phyloP scores from a whole-genome alignment of 2,113 vertebrate genomes.

The Emydura subglobosa region DNA sequence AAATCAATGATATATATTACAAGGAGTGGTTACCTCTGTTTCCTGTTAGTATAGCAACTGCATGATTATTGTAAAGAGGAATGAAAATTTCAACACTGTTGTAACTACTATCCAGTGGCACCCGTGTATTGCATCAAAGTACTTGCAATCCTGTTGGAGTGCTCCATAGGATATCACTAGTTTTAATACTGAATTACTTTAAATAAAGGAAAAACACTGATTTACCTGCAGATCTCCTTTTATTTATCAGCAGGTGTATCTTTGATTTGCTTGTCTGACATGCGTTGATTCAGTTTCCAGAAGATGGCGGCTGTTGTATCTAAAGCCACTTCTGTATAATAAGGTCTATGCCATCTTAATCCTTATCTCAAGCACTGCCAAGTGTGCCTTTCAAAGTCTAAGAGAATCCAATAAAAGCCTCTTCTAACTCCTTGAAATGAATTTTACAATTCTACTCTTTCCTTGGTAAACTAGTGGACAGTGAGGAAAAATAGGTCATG shows the following conservation, averaged over 20 bases:
- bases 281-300: neutral
- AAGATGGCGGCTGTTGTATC: neutral
- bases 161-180: neutral
- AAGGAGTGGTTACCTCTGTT: neutral
- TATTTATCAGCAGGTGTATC: neutral
- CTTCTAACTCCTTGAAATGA: conserved; percentile 1
- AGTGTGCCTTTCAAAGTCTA: neutral
- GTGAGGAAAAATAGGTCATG: neutral
- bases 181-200: neutral
- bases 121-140: neutral
- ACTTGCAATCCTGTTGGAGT: neutral
- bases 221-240: neutral
- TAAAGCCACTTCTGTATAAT: neutral
- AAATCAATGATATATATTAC: neutral
- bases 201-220: neutral
- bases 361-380: neutral
- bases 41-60: neutral
- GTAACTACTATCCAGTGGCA: neutral
- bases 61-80: neutral
- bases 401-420: conserved; percentile 1
- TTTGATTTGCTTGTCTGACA: neutral
- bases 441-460: neutral
- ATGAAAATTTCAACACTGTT: neutral
- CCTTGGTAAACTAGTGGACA: neutral
- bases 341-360: neutral